Base-by-base conservation (phyloP, 2,113 vertebrate species). In the Recurvirostra avosetta region DNA sequence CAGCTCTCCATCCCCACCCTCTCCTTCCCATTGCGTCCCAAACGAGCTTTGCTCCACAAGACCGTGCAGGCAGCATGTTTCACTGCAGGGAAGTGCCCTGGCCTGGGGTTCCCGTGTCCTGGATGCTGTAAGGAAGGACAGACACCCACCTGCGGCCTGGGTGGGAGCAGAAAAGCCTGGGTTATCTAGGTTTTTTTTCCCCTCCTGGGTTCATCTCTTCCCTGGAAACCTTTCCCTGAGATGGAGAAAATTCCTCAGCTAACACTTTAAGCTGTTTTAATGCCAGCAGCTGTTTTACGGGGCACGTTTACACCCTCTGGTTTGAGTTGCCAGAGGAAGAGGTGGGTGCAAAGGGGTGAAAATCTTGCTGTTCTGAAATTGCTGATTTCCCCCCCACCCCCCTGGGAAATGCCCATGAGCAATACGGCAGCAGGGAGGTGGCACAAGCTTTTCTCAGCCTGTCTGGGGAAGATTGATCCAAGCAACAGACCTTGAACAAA, bases 191-290 rank as follows among this genome's bases (percentile, higher is more conserved):
- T 11, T 27, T 12, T 52, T 36, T 19, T 38, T 59, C 76, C 26
- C 36, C 52, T 91, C 62, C 52, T 75, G 41, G 36, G 3, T 84
- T 88, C 63, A 76, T 38, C 71, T 88, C 50, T 92, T 95, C 38
- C 67, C 77, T 86, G 74, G 61, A 86, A 96, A 55, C 56, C 65
- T 95, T 92, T 66, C 68, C 38, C 59, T 53, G 94, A 71, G 30
- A 32, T 25, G 20, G n/a, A 80, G 70, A 80, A 23, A 68, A 62
- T 86, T 91, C 70, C 53, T 55, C 38, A 23, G 49, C 66, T 73
- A 25, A 40, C 62, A 7, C 71, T 88, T 82, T 7, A 62, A 76
- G 76, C 72, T 81, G 72, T 52, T 95, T 19, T 61, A 71, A 50
- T 77, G 55, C 59, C 61, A 81, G 72, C 78, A 88, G 76, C 68